Conservation (phyloP, 2,113 vertebrate species). For the Chauna torquata region DNA sequence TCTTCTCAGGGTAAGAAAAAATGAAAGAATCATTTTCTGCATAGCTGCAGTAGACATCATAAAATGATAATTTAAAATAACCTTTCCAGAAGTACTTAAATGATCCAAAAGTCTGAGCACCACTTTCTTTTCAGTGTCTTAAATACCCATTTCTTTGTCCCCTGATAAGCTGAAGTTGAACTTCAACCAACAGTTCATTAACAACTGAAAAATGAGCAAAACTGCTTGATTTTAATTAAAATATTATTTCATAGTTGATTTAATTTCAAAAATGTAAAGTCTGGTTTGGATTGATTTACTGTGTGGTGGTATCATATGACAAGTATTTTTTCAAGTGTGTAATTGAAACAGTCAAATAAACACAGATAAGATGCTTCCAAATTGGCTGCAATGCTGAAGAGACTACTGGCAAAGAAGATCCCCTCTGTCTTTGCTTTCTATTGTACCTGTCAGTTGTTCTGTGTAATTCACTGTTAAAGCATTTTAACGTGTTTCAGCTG, state of each 20-base stretch:
- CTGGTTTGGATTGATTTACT: not conserved
- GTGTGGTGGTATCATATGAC: not conserved
- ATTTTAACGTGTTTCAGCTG: not conserved
- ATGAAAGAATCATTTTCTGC: not conserved
- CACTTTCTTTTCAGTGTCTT: not conserved
- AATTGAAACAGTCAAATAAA: slow-evolving; percentile 62
- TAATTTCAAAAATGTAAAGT: slow-evolving; percentile 31
- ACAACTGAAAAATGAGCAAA: not conserved
- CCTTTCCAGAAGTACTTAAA: not conserved
- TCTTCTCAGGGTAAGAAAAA: not conserved
- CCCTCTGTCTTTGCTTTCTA: not conserved
- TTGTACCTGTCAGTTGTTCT: slow-evolving; percentile 17
- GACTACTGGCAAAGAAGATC: not conserved
- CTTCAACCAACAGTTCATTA: not conserved
- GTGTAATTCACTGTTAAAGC: slow-evolving; percentile 17
- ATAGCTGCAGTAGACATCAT: not conserved
- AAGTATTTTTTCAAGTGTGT: slow-evolving; percentile 62
- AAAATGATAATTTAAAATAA: not conserved
- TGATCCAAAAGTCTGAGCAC: not conserved
- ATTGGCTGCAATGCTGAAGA: not conserved
- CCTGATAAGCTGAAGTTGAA: not conserved
- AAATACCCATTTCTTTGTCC: not conserved
- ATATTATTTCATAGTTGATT: slow-evolving; percentile 42
- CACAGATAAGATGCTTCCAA: slow-evolving; percentile 44
- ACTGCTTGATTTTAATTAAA: slow-evolving; percentile 47